Evolutionary conservation across 2,113 vertebrate species (phyloP), one percentile per base, ranked within the genome.

Genomic region (Poecilia latipinna): DNA sequence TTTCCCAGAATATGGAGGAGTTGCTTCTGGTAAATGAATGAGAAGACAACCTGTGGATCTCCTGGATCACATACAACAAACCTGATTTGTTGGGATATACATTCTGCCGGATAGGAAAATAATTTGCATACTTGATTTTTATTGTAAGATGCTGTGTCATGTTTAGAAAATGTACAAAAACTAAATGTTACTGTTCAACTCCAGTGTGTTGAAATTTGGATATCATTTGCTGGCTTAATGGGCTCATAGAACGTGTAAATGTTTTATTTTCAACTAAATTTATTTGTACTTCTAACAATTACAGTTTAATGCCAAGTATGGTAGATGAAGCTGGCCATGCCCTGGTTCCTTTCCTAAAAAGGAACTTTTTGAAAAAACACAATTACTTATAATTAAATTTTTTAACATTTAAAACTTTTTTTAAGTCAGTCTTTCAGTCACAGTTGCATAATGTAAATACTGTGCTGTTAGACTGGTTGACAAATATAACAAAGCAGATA

Each of bases 1-100:
- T 82, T 76, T 71, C 33, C 7, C 65, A 29, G 70, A 68, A 51
- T 3, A 24, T 71, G 71, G 39, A 82, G 11, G 29, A 33, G 61
- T 51, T 68, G 65, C 48, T 75, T 77, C 72, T 29, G 4, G 61
- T 32, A 72, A 78, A 88, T 89, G 83, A 90, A 87, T 90, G 86
- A 86, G 77, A 72, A 77, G 72, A 42, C 66, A 86, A 70, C 64
- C 74, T 57, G 19, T 19, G 6, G 68, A 37, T 61, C 22, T 76
- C 61, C 61, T 79, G 84, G 83, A 83, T 69, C 60, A 51, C 24
- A 73, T 17, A 3, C 17, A 51, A 70, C 12, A 2, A 72, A 74
- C 13, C 17, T 60, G 37, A 37, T 54, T 63, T 76, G 19, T 74
- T 83, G 87, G 81, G 83, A 82, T 82, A 61, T 26, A 48, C 75